Evolutionary conservation across 2,888 invertebrate species (phyloP), one percentile per base, ranked within the genome.

Genomic region (Oligia strigilis): DNA sequence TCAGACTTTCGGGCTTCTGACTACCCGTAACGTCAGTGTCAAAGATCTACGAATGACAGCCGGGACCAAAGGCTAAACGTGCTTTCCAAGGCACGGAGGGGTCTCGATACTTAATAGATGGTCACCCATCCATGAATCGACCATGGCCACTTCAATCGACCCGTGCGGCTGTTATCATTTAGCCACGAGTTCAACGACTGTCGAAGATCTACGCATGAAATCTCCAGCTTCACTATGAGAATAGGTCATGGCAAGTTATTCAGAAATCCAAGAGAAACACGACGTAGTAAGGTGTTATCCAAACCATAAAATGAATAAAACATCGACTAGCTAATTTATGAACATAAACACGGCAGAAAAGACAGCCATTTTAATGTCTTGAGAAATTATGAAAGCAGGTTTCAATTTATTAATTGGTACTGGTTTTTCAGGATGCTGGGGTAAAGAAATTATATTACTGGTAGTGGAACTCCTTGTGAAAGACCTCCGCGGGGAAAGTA

Each of bases 351-450:
- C 52, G 29, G 29, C 0, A 72, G 70, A 66, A 81, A 67, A 72
- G 49, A 43, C 64, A 78, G 62, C 49, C 11, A 64, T 83, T 78
- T 82, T 83, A 72, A 78, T 83, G 43, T 69, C 72, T 58, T 9
- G 78, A 72, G 81, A 84, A 78, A 83, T 78, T 78, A 82, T 82
- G 72, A 83, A 78, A 79, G 43, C 84, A 43, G 67, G 72, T 72
- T 83, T 17, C 19, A 52, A 66, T 71, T 60, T 66, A 67, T 83
- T 81, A 43, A 72, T 62, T 1, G 70, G 2, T 17, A 67, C 83
- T 49, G n/a, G 84, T 82, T 58, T 64, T 82, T 83, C 67, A 64
- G 78, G 78, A 82, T 82, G 1, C 29, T 36, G 46, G 13, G 19
- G 67, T 17, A 40, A 76, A 76, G 3, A 75, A 64, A 75, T 71